phyloP scores from a whole-genome alignment of 2,888 invertebrate genomes.

The Cremastobaeus sp. region DNA sequence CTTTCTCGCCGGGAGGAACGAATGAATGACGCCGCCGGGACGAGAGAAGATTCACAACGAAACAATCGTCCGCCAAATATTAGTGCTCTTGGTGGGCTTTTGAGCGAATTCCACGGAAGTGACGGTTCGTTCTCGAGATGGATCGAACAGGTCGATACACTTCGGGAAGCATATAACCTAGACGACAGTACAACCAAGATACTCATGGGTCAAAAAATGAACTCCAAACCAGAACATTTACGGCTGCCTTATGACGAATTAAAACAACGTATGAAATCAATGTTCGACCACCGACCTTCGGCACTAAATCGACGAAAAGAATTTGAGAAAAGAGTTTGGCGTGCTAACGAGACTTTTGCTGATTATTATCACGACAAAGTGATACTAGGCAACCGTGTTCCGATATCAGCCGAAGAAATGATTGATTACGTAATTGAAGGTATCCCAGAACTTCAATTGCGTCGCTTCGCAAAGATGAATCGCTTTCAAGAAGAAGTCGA shows the following conservation, averaged over 20 bases:
- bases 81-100: too few relatives aligned
- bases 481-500: conserved; percentile 32
- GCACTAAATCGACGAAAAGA: conserved; percentile 44
- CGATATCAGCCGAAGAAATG: conserved; percentile 51
- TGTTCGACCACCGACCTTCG: conserved; percentile 57
- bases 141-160: conserved; percentile 34
- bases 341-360: conserved; percentile 47
- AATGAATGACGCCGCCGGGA: too few relatives aligned
- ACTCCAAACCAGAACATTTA: conserved; percentile 55
- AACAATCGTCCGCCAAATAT: too few relatives aligned
- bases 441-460: conserved; percentile 43
- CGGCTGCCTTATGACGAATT: conserved; percentile 2
- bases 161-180: conserved; percentile 23
- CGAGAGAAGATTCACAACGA: too few relatives aligned
- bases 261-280: conserved; percentile 5
- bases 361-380: conserved; percentile 60
- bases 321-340: conserved; percentile 59
- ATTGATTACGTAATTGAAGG: conserved; percentile 61
- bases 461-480: conserved; percentile 53
- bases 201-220: conserved; percentile 35
- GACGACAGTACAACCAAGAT: conserved; percentile 35
- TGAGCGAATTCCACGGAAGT: conserved; percentile 3
- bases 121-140: conserved; percentile 31
- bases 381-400: conserved; percentile 25
- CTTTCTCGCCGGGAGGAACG: too few relatives aligned